Conservation (phyloP, 2,888 invertebrate genomes). For the Lordiphosa fenestrarum region DNA sequence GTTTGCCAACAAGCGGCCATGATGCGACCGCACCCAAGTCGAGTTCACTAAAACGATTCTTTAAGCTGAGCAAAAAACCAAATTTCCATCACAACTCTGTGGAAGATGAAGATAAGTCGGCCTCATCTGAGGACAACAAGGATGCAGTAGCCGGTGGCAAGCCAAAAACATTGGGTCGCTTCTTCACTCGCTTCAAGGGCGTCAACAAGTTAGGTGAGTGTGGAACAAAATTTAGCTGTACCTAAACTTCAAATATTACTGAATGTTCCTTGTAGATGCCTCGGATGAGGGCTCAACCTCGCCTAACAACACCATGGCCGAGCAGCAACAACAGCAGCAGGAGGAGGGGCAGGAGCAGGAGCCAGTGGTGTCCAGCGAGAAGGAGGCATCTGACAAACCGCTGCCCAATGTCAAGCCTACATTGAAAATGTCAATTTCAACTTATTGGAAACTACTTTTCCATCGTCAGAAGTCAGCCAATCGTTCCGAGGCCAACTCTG, state of each 20-base stretch:
- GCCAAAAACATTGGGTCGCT: constrained; percentile 32
- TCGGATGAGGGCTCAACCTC: constrained; percentile 1
- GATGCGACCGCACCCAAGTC: constrained; percentile 43
- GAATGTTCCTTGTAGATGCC: not conserved
- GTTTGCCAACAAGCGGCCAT: constrained; percentile 20
- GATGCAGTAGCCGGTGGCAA: constrained; percentile 21
- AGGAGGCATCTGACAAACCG: constrained; percentile 9
- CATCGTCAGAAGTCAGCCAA: constrained; percentile 52
- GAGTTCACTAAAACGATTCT: constrained; percentile 71
- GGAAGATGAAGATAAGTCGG: constrained; percentile 16
- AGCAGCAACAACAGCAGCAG: not conserved
- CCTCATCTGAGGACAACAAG: constrained; percentile 23
- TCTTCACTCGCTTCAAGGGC: constrained; percentile 45
- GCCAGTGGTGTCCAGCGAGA: too few species aligned
- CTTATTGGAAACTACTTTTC: constrained; percentile 71
- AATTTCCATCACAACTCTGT: not conserved
- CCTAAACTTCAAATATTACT: not conserved
- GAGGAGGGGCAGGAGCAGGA: not conserved
- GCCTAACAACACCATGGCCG: not conserved
- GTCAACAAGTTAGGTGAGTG: constrained; percentile 12
- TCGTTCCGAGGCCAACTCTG: constrained; percentile 3
- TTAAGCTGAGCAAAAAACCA: constrained; percentile 57
- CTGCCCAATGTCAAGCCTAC: constrained; percentile 38
- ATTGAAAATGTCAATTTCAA: constrained; percentile 66
- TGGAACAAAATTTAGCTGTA: too few species aligned